phyloP scores from a whole-genome alignment of 2,797 vertebrate genomes.

The Acanthornis magna region DNA sequence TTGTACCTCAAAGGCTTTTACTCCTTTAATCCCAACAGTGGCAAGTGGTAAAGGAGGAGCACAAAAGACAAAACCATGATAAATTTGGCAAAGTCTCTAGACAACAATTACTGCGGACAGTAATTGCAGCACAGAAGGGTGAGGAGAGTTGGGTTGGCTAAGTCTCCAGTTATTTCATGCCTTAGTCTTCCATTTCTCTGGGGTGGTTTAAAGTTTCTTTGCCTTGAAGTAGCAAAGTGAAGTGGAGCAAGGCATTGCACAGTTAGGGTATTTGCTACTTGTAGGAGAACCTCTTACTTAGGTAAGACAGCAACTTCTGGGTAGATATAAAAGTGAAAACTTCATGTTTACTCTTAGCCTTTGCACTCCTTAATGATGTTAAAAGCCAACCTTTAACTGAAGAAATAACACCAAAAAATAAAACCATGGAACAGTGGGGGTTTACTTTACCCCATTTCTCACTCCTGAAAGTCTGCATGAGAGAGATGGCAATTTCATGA shows the following conservation, averaged over 20 bases:
- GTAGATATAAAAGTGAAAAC: not conserved
- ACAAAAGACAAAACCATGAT: not conserved
- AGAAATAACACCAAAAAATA: not conserved
- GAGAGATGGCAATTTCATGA: not conserved
- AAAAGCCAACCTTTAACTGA: not conserved
- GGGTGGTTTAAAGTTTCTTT: not conserved
- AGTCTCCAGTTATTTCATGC: not conserved
- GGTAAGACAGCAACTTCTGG: not conserved
- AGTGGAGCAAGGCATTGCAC: not conserved
- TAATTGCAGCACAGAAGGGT: not conserved
- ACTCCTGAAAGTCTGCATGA: not conserved
- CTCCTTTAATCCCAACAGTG: not conserved
- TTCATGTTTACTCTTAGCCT: not conserved
- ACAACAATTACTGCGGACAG: not conserved
- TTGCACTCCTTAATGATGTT: not conserved
- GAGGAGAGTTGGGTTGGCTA: not conserved
- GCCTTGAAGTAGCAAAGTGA: not conserved
- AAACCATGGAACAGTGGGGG: not conserved
- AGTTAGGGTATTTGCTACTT: not conserved
- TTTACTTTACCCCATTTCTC: not conserved
- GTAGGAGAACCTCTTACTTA: not conserved
- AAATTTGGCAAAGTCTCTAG: not conserved
- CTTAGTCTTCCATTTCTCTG: not conserved
- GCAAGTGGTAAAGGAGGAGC: not conserved
- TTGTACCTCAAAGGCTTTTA: not conserved